Conservation (phyloP, 2,888 invertebrate genomes). For the Amphipyra tragopoginis region DNA sequence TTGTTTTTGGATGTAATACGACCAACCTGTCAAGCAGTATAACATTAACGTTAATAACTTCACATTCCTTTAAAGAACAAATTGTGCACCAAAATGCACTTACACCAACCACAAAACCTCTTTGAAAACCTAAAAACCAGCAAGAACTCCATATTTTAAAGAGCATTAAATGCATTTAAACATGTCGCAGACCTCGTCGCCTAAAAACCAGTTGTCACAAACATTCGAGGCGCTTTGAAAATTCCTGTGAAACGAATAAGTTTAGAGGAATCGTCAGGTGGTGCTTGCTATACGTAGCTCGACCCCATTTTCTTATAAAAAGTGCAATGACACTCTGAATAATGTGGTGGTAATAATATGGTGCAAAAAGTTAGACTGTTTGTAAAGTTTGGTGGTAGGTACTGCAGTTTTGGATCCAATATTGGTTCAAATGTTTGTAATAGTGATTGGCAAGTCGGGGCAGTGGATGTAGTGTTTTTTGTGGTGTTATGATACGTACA, state of each 20-base stretch:
- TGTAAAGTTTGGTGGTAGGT: background rate
- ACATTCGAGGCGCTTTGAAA: slow-evolving; percentile 38
- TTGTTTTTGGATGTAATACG: no score
- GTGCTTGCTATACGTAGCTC: slow-evolving; percentile 19
- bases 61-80: no score
- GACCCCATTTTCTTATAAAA: slow-evolving; percentile 46
- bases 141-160: slow-evolving; percentile 23
- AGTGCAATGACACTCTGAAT: slow-evolving; percentile 37
- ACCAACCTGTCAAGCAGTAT: no score
- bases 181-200: slow-evolving; percentile 18
- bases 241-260: slow-evolving; percentile 34
- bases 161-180: slow-evolving; percentile 35
- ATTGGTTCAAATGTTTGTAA: slow-evolving; percentile 1
- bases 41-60: no score
- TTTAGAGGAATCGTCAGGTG: slow-evolving; percentile 38
- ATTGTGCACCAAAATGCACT: no score
- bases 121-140: background rate
- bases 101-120: slow-evolving; percentile 9
- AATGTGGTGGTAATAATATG: no score
- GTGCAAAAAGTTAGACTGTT: no score
- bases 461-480: no score
- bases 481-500: no score
- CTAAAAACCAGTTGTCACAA: slow-evolving; percentile 49
- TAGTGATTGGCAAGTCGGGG: no score
- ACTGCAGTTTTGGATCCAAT: background rate